Percentiles rank a stretch among this genome's conserved stretches.
These are phyloP conservation scores for Pocillopora grandis DNA, from an alignment of 92 coral and sea anemone genomes.

Conservation along the genomic window DNA sequence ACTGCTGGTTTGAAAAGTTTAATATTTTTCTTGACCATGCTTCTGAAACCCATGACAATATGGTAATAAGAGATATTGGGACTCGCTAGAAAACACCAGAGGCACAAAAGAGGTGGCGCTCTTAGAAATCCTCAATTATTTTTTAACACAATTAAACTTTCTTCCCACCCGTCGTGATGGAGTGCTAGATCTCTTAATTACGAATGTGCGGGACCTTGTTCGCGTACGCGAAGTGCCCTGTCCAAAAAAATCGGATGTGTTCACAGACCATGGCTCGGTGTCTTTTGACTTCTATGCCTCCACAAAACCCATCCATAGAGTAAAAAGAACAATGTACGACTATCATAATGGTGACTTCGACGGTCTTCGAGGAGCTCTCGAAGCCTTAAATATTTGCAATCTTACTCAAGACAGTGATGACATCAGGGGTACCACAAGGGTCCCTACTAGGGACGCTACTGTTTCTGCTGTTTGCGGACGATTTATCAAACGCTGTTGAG, in stretches of 20 bases:
- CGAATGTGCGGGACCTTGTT: conserved; percentile 50
- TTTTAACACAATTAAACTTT: conserved; percentile 44
- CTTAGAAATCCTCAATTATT: conserved; percentile 42
- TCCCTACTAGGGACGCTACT: no score
- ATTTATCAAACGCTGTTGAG: no score
- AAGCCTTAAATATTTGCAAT: conserved; percentile 42
- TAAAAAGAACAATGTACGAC: conserved; percentile 56
- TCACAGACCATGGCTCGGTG: conserved; percentile 59
- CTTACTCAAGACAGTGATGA: conserved; percentile 37
- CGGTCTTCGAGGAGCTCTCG: conserved; percentile 53
- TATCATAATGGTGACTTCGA: conserved; percentile 52
- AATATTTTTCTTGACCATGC: conserved; percentile 27
- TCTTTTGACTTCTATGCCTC: conserved; percentile 51
- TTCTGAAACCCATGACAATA: conserved; percentile 22
- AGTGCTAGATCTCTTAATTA: conserved; percentile 49
- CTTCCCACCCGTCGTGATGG: conserved; percentile 50
- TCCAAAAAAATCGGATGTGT: conserved; percentile 53
- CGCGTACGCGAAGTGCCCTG: conserved; percentile 28
- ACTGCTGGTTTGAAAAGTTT: conserved; percentile 32
- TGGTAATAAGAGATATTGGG: conserved; percentile 34
- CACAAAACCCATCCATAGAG: conserved; percentile 50
- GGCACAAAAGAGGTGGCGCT: conserved; percentile 49
- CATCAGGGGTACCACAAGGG: background rate
- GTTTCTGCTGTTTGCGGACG: no score
- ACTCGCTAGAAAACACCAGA: conserved; percentile 25